Evolutionary conservation across 2,888 invertebrate genomes (phyloP), one percentile per base, ranked within the genome.

Genomic region (Netelia inedita): DNA sequence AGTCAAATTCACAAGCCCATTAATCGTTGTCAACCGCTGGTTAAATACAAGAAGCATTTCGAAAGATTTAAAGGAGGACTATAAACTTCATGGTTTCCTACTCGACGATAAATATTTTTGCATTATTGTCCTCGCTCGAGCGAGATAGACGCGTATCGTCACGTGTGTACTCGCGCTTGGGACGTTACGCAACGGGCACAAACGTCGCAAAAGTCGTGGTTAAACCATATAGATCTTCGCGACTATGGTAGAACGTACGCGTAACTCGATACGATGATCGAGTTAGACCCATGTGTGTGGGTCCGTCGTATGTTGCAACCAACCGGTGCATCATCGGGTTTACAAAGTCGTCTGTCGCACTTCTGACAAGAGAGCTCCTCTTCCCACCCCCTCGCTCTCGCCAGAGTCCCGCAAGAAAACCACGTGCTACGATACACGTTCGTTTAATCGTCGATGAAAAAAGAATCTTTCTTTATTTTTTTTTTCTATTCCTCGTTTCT

Each of bases 221-320:
- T 53, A 41, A 83, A 63, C 69, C 35, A 46, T 46, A 74, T n/a
- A 16, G 50, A 68, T 61, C 78, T 19, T 19, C 43, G 73, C 16
- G 66, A 66, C 14, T 6, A 14, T 46, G 10, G 6, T 8, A 55
- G 16, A 57, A 19, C 57, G 1, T 16, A 19, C 41, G 43, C 69
- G 79, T 79, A 74, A 83, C 69, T 61, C 63, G 74, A 83, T 79
- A 74, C 74, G 2, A 43, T 63, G 75, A 78, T 28, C 59, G 80
- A 81, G 73, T 74, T 43, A 21, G 41, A 16, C 21, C 28, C 11
- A 35, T 16, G 55, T 28, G 14, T 46, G 28, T 61, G 14, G 43
- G 19, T 61, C 21, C 1, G 28, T 55, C n/a, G 21, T 50, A 28
- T 55, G 41, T 14, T 23, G 50, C 63, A 55, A 35, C 9, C 63